Conservation (phyloP, 2,888 invertebrate species). For the Linyphia triangularis region DNA sequence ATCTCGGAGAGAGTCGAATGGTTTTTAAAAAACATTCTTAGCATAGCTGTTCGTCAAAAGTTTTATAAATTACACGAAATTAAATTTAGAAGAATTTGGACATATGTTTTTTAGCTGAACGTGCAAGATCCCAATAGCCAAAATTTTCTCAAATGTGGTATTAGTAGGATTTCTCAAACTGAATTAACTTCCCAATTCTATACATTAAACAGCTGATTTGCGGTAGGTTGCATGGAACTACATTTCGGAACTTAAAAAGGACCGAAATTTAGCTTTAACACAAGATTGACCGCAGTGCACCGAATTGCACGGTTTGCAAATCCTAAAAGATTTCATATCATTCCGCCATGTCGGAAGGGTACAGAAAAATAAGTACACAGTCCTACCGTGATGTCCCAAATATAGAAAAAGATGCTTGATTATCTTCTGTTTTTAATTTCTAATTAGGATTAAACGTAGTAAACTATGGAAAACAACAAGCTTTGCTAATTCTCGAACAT, state of each 20-base stretch:
- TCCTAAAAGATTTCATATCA: conserved; percentile 47
- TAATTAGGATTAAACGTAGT: background rate
- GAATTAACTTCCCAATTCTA: no score
- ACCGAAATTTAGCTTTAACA: background rate
- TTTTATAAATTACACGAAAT: no score
- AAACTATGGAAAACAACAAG: background rate
- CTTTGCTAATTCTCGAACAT: background rate
- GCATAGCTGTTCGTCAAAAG: no score
- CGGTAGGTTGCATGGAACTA: conserved; percentile 21
- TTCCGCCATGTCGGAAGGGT: conserved; percentile 71
- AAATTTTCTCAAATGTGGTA: no score
- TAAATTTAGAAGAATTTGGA: no score
- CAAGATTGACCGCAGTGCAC: conserved; percentile 54
- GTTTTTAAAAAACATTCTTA: no score
- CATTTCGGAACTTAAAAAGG: background rate
- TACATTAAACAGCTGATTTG: background rate
- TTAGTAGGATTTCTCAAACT: no score
- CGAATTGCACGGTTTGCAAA: conserved; percentile 24
- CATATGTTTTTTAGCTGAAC: no score
- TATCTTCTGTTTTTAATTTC: background rate
- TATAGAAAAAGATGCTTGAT: background rate
- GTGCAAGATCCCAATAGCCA: no score
- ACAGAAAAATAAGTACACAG: conserved; percentile 62
- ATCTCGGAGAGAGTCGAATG: no score
- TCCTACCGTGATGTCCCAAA: conserved; percentile 33